Conservation (phyloP, 2,797 vertebrate species). For the Nannoperca obscura region DNA sequence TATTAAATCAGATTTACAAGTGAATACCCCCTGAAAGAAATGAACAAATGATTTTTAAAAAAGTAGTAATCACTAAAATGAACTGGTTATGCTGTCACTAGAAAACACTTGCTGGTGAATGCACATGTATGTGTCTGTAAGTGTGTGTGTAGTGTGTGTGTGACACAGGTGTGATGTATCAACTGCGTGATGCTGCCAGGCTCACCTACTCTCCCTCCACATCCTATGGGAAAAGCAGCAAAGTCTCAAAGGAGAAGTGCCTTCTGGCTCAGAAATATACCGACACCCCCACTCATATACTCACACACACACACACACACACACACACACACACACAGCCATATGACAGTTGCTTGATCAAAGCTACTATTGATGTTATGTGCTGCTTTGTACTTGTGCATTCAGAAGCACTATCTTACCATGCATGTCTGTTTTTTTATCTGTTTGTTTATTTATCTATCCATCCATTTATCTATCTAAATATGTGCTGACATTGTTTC, state of each 20-base stretch:
- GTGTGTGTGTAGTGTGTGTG: conserved; percentile 1
- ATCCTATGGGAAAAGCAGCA: conserved; percentile 35
- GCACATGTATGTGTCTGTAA: neutral
- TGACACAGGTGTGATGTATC: conserved; percentile 45
- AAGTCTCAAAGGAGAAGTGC: conserved; percentile 40
- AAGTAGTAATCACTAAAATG: too few species aligned
- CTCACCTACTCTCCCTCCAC: conserved; percentile 29
- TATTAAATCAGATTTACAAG: too few species aligned
- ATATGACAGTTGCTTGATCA: conserved; percentile 38
- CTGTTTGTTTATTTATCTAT: neutral
- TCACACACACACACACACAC: neutral
- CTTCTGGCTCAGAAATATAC: conserved; percentile 15
- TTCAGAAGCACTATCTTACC: conserved; percentile 4
- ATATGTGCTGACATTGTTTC: neutral
- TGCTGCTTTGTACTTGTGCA: conserved; percentile 37
- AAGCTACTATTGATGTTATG: conserved; percentile 46
- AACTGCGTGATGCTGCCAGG: conserved; percentile 35
- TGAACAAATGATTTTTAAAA: too few species aligned
- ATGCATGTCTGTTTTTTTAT: conserved; percentile 4
- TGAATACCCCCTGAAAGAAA: too few species aligned
- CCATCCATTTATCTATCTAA: neutral
- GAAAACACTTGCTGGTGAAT: conserved; percentile 1
- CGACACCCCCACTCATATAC: neutral
- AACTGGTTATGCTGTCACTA: too few species aligned
- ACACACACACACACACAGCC: conserved; percentile 5